Evolutionary conservation across 1,140 invertebrate genomes (phyloP).

Genomic region (Trachymyrmex cornetzi): DNA sequence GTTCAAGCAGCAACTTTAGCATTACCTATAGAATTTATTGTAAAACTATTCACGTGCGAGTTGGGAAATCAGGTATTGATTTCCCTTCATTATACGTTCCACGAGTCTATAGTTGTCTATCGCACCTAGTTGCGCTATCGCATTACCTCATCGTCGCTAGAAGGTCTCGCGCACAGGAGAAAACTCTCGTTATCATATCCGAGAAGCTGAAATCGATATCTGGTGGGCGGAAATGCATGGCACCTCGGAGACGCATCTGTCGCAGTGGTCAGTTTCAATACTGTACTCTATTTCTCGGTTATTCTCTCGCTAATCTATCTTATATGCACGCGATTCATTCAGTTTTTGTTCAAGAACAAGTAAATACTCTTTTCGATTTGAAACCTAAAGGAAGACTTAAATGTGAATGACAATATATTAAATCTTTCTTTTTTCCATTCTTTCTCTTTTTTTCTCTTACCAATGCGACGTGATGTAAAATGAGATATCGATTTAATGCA

Average conservation of each 20-base stretch:
- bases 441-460: neutral
- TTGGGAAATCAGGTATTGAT: neutral
- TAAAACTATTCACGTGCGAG: neutral
- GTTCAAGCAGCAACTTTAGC: too few species aligned
- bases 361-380: neutral
- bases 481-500: neutral
- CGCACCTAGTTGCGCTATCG: neutral
- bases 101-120: neutral
- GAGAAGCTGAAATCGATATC: constrained; percentile 34
- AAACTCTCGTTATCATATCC: constrained; percentile 10
- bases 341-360: neutral
- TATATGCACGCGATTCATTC: neutral
- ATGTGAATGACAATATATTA: constrained; percentile 8
- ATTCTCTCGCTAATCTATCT: neutral
- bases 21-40: neutral
- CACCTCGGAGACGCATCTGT: constrained; percentile 38
- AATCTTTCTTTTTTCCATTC: neutral
- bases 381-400: neutral
- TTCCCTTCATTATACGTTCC: constrained; percentile 3
- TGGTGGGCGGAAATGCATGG: neutral
- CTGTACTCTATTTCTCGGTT: constrained; percentile 1
- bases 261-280: constrained; percentile 38
- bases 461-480: neutral
- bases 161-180: neutral
- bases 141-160: neutral